A percentile compares a stretch with the other conserved stretches of the same genome.
These are phyloP conservation scores for Oenanthe melanoleuca DNA, from an alignment of 2,113 vertebrate species.

Conservation along the genomic window DNA sequence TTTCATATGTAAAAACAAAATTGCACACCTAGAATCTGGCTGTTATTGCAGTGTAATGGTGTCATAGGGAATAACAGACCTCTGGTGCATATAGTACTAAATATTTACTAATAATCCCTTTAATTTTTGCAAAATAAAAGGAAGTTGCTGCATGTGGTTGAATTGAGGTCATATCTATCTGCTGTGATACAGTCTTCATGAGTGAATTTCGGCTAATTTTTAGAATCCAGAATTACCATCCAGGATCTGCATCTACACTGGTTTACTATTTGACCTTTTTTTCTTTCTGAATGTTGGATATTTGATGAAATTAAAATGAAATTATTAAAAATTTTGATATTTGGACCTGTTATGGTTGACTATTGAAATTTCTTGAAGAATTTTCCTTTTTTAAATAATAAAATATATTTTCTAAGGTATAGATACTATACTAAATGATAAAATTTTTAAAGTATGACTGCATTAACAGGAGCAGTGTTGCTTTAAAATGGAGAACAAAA, in stretches of 20 bases:
- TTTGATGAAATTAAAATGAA: neutral
- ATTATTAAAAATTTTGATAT: neutral
- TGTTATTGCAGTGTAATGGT: neutral
- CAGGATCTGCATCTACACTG: neutral
- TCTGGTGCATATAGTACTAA: neutral
- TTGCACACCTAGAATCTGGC: neutral
- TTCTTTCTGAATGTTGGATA: neutral
- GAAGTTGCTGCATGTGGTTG: neutral
- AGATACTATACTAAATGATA: neutral
- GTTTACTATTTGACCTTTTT: neutral
- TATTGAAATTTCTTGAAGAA: neutral
- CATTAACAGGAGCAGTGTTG: rapidly evolving
- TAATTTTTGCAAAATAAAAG: neutral
- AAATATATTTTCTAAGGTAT: neutral
- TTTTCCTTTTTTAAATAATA: neutral
- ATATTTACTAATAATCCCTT: neutral
- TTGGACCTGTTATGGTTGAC: rapidly evolving
- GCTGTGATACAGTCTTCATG: neutral
- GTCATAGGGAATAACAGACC: neutral
- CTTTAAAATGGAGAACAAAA: neutral
- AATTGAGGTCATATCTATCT: neutral
- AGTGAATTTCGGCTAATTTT: neutral
- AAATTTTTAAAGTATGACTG: neutral
- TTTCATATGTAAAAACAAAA: neutral
- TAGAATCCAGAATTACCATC: neutral